These are phyloP conservation scores for Choloepus hoffmanni DNA, from an alignment of 2,113 vertebrate species.

Conservation along the genomic window DNA sequence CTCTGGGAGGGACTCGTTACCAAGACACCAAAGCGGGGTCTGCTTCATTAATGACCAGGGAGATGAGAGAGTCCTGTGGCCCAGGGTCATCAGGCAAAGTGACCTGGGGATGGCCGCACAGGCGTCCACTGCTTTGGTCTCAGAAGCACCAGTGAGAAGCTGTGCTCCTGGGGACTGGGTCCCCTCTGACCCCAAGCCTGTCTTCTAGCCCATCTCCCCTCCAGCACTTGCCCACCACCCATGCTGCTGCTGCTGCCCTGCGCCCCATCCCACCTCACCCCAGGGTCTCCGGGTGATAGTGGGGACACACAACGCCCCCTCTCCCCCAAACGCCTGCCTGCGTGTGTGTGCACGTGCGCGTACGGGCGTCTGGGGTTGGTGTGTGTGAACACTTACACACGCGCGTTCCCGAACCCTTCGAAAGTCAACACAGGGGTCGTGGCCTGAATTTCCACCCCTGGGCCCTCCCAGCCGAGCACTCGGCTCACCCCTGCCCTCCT, in stretches of 20 bases:
- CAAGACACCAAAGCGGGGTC: background rate
- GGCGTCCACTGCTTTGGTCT: background rate
- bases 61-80: background rate
- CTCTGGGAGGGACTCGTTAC: background rate
- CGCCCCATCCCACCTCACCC: background rate
- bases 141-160: background rate
- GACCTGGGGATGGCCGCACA: background rate
- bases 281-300: background rate
- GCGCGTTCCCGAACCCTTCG: background rate
- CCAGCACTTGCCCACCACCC: too few species aligned
- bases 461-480: background rate
- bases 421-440: fast-evolving
- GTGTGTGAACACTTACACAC: fast-evolving
- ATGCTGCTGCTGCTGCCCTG: background rate
- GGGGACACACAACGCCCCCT: background rate
- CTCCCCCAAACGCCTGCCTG: background rate
- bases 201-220: background rate
- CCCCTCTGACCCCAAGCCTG: background rate
- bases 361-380: fast-evolving
- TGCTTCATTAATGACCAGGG: background rate
- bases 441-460: background rate
- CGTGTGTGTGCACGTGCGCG: fast-evolving
- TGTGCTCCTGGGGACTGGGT: background rate
- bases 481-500: background rate
- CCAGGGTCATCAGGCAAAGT: background rate